Evolutionary conservation across 2,113 vertebrate species (phyloP).

Genomic region (Haemorhous mexicanus): DNA sequence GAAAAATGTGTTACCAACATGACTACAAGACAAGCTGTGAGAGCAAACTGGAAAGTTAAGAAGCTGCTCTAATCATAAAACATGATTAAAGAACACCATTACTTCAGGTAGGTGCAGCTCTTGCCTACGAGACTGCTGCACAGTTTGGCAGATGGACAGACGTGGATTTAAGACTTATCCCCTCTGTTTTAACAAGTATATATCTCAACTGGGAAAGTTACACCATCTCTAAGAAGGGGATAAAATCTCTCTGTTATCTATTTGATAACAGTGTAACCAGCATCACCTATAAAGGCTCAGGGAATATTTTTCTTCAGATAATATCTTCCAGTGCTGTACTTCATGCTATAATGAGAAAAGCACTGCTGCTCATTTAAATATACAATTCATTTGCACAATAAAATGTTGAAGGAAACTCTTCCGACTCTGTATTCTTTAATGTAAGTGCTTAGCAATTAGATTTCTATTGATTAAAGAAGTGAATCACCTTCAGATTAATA

Average conservation of each 20-base stretch:
- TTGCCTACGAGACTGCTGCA: background rate
- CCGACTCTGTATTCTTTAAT: background rate
- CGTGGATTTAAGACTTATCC: background rate
- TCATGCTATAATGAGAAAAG: background rate
- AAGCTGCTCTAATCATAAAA: background rate
- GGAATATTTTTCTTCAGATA: background rate
- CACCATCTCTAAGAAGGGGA: background rate
- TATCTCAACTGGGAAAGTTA: background rate
- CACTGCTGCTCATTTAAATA: background rate
- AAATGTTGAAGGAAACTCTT: background rate
- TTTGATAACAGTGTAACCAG: background rate
- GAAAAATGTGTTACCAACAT: conserved; percentile 45
- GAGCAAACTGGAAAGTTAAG: background rate
- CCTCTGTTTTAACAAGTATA: background rate
- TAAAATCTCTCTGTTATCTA: background rate
- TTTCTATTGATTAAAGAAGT: background rate
- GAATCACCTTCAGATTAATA: background rate
- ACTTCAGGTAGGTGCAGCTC: background rate
- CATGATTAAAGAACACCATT: background rate
- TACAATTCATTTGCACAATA: background rate
- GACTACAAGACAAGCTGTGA: background rate
- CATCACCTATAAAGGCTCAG: background rate
- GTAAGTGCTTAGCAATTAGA: background rate
- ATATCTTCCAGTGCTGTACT: background rate
- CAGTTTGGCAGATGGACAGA: background rate